Conservation (phyloP, 2,797 vertebrate genomes). For the Sandelia bainsii region DNA sequence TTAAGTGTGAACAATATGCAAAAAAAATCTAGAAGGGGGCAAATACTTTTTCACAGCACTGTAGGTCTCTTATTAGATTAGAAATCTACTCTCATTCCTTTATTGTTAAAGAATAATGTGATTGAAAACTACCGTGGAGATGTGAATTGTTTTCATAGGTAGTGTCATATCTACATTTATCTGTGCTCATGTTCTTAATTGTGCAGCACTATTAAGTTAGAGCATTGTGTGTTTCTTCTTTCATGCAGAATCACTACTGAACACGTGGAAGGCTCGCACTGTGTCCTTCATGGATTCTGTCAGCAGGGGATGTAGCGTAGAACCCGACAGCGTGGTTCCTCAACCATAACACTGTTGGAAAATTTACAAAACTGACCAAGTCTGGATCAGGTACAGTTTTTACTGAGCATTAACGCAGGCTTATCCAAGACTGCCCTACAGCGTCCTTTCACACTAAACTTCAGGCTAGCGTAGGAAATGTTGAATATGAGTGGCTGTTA, state of each 20-base stretch:
- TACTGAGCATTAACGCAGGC: slow-evolving; percentile 10
- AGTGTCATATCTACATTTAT: neutral
- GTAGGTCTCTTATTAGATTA: neutral
- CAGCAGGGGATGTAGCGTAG: neutral
- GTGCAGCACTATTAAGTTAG: neutral
- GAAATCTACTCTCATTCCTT: neutral
- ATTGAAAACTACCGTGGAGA: neutral
- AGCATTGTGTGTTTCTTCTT: slow-evolving; percentile 18
- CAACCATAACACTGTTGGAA: slow-evolving; percentile 11
- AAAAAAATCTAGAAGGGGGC: too few relatives aligned
- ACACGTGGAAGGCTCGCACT: slow-evolving; percentile 11
- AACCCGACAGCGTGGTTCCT: neutral
- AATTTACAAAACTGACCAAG: slow-evolving; percentile 10
- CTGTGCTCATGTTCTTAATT: neutral
- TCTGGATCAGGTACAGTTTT: slow-evolving; percentile 33
- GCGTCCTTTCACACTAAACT: slow-evolving; percentile 12
- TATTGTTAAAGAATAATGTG: neutral
- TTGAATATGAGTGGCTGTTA: neutral
- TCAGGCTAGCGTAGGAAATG: slow-evolving; percentile 22
- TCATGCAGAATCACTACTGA: slow-evolving; percentile 1
- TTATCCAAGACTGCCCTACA: slow-evolving; percentile 11
- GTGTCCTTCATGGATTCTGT: slow-evolving; percentile 19
- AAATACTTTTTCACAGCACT: too few relatives aligned
- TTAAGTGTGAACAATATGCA: too few relatives aligned
- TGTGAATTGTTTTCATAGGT: neutral